These are phyloP conservation scores for Mus pahari DNA, from an alignment of 2,113 vertebrate species.

Conservation along the genomic window DNA sequence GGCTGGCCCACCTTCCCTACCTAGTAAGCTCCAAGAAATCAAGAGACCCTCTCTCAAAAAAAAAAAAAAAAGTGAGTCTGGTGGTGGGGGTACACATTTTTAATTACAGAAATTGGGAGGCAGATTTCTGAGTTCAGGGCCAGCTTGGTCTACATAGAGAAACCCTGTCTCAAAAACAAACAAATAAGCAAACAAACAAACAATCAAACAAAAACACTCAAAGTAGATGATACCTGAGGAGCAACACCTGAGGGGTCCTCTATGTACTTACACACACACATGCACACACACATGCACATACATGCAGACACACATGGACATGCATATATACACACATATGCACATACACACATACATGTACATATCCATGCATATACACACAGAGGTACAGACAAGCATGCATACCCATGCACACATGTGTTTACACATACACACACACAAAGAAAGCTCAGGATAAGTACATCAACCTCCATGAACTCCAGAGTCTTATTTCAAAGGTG, in stretches of 20 bases:
- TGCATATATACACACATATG: too few species aligned
- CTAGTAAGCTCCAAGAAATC: background rate
- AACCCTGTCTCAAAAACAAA: background rate
- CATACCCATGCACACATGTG: background rate
- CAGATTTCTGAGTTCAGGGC: background rate
- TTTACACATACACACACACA: background rate
- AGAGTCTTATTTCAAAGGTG: background rate
- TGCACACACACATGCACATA: background rate
- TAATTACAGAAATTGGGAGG: background rate
- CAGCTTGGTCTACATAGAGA: background rate
- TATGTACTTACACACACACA: background rate
- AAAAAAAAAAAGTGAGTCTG: background rate
- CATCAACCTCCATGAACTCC: slow-evolving; percentile 8
- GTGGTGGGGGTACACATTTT: background rate
- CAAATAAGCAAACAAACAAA: background rate
- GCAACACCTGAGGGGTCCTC: background rate
- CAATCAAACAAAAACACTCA: background rate
- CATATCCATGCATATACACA: background rate
- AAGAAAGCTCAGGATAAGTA: background rate
- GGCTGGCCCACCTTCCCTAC: too few species aligned
- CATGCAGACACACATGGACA: too few species aligned
- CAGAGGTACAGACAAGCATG: background rate
- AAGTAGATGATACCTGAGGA: background rate
- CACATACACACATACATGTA: background rate
- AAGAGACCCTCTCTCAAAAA: background rate